Evolutionary conservation across 2,888 invertebrate genomes (phyloP), one percentile per base, ranked within the genome.

Genomic region (Schrankia costaestrigalis): DNA sequence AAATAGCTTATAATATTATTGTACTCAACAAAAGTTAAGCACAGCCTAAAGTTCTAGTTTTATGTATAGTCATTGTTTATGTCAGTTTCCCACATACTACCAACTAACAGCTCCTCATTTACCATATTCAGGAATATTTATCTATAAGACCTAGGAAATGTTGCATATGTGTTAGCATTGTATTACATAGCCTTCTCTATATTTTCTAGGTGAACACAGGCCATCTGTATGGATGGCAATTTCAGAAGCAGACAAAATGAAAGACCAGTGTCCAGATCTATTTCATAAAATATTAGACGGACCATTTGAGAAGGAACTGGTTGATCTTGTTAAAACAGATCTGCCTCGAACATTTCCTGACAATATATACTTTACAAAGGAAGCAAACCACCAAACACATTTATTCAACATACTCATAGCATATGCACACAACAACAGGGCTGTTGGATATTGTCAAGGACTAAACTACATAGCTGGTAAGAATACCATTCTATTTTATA

Each of bases 371-470:
- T 98, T 98, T 71, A 92, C 93, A 42, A 92, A 93, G 47, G 90
- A 92, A 34, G 93, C 93, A 33, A 91, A 92, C 44, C 91, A 94
- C 50, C 93, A 93, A 50, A 90, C 91, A 43, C 93, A 95, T 59
- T 84, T 98, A 28, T 96, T 92, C 62, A 94, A 96, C 77, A 92
- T 97, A 62, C 89, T 98, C 41, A 91, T 94, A 56, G 96, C 97
- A 1, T 95, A 96, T 79, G 97, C 96, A 33, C 94, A 95, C 69
- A 94, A 94, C 65, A 97, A 97, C 78, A 90, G 91, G 57, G 92
- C 91, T 36, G 93, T 97, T 59, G 97, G 97, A 15, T 98, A 98
- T 76, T 98, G 98, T 68, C 98, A 97, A 91, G 98, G 98, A 29
- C 84, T 97, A 45, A 98, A 97, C 84, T 98, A 97, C 74, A 95